Conservation (phyloP, 2,888 invertebrate genomes). For the Allacma fusca region DNA sequence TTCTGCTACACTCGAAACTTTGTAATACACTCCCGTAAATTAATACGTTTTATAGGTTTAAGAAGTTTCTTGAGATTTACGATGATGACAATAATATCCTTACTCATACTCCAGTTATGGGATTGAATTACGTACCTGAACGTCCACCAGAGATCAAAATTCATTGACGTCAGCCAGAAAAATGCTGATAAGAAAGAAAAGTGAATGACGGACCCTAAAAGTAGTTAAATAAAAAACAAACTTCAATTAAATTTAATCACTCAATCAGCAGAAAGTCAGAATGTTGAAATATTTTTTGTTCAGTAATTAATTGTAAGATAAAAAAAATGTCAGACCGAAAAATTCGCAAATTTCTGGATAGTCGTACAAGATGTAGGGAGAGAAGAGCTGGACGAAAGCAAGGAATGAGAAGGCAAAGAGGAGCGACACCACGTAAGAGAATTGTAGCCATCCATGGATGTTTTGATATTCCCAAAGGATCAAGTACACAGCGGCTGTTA, state of each 20-base stretch:
- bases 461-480: constrained; percentile 60
- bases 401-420: constrained; percentile 57
- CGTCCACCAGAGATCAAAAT: constrained; percentile 95
- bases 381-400: constrained; percentile 56
- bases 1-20: too few species aligned
- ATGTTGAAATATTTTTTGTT: too few species aligned
- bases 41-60: too few species aligned
- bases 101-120: too few species aligned
- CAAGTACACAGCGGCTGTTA: constrained; percentile 67
- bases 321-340: constrained; percentile 59
- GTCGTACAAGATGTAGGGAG: constrained; percentile 44
- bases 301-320: too few species aligned
- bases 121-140: constrained; percentile 71
- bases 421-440: constrained; percentile 58
- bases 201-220: constrained; percentile 82
- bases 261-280: constrained; percentile 10
- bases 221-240: constrained; percentile 61
- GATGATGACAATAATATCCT: too few species aligned
- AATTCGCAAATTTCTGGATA: constrained; percentile 57
- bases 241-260: too few species aligned
- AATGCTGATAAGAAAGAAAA: constrained; percentile 89
- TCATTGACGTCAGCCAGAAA: constrained; percentile 94
- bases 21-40: too few species aligned
- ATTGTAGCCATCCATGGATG: constrained; percentile 59
- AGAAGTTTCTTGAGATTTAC: too few species aligned